Conservation (phyloP, 2,113 vertebrate species). For the Protomyctophum bolini region DNA sequence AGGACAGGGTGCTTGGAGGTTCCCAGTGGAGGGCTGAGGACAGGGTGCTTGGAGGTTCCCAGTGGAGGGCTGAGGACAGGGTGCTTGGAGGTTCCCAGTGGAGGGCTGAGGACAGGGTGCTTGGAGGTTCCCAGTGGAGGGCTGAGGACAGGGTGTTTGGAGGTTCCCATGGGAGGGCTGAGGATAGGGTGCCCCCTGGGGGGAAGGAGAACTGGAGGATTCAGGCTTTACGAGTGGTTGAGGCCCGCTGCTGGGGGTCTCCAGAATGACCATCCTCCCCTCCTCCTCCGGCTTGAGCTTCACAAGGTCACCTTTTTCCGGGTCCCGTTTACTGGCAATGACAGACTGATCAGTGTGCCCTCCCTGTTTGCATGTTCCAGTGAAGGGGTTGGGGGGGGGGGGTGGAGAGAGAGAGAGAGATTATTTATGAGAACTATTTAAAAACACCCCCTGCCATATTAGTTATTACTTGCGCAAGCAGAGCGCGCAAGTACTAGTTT, state of each 20-base stretch:
- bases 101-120: neutral
- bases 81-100: too few relatives aligned
- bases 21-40: too few relatives aligned
- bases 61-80: too few relatives aligned
- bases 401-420: neutral
- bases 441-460: too few relatives aligned
- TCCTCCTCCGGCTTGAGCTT: conserved; percentile 5
- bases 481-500: too few relatives aligned
- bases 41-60: too few relatives aligned
- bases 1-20: too few relatives aligned
- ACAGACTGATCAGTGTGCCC: conserved; percentile 3
- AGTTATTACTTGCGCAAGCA: too few relatives aligned
- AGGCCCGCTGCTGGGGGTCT: neutral
- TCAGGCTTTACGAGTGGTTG: neutral
- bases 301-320: conserved; percentile 22
- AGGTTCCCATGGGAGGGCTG: too few relatives aligned
- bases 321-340: neutral
- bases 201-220: conserved; percentile 37
- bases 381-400: neutral
- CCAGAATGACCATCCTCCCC: neutral
- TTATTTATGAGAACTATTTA: neutral
- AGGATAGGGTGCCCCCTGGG: conserved; percentile 29
- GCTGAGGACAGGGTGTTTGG: too few relatives aligned
- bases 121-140: too few relatives aligned
- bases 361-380: conserved; percentile 31